These are phyloP conservation scores for Nasonia longicornis DNA, from an alignment of 1,140 invertebrate species.

Conservation along the genomic window DNA sequence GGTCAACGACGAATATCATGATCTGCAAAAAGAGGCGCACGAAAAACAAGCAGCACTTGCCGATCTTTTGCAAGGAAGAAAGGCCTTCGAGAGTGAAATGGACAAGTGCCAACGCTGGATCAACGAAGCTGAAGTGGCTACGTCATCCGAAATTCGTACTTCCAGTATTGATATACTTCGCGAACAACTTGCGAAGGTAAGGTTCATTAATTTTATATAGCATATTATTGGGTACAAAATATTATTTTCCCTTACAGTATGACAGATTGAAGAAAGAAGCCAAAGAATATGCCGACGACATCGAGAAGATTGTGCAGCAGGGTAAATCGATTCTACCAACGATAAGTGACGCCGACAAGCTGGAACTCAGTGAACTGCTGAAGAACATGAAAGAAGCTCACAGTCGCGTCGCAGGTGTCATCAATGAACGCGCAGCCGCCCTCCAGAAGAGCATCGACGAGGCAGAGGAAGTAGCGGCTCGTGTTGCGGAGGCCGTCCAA, in stretches of 20 bases:
- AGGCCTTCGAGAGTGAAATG: constrained; percentile 83
- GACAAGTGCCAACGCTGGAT: constrained; percentile 87
- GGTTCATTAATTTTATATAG: neutral
- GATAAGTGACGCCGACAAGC: constrained; percentile 86
- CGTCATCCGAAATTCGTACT: constrained; percentile 82
- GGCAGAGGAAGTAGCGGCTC: constrained; percentile 81
- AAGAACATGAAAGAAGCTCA: constrained; percentile 83
- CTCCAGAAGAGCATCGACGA: constrained; percentile 82
- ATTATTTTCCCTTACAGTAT: constrained; percentile 68
- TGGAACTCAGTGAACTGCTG: constrained; percentile 83
- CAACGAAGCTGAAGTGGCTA: constrained; percentile 87
- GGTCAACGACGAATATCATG: constrained; percentile 77
- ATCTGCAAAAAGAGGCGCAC: constrained; percentile 77
- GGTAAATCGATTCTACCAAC: constrained; percentile 84
- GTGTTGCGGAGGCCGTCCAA: constrained; percentile 82
- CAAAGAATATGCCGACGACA: constrained; percentile 76
- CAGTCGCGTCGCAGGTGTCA: constrained; percentile 77
- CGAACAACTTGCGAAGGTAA: constrained; percentile 83
- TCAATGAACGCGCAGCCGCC: constrained; percentile 79
- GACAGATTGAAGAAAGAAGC: constrained; percentile 83
- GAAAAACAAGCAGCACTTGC: constrained; percentile 80
- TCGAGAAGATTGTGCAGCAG: constrained; percentile 81
- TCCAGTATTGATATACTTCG: constrained; percentile 84
- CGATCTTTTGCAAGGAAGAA: constrained; percentile 81
- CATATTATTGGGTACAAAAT: constrained; percentile 16